Conservation (phyloP, 2,113 vertebrate genomes). For the Diadophis punctatus region DNA sequence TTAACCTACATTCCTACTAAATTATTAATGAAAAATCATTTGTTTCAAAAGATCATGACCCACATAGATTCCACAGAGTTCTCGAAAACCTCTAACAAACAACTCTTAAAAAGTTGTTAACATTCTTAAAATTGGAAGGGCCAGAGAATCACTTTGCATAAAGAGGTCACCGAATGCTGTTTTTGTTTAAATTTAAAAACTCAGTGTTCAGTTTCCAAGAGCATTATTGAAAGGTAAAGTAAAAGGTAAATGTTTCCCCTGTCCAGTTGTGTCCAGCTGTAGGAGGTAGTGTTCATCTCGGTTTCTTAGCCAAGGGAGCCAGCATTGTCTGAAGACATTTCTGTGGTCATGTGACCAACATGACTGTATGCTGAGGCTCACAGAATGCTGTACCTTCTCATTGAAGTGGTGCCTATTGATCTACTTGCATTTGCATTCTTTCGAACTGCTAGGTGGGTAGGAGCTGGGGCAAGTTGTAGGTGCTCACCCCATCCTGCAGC, state of each 20-base stretch:
- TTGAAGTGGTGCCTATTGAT: neutral
- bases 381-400: neutral
- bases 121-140: neutral
- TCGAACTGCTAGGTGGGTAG: neutral
- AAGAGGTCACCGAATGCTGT: neutral
- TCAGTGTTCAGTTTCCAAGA: neutral
- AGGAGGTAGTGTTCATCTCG: neutral
- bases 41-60: neutral
- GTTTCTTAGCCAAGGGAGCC: neutral
- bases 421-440: neutral
- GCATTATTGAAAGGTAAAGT: neutral
- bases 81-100: neutral
- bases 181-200: neutral
- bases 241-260: neutral
- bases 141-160: neutral
- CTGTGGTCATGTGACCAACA: neutral
- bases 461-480: neutral
- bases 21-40: neutral
- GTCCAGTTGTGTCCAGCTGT: neutral
- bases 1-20: neutral
- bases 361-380: neutral
- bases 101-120: neutral
- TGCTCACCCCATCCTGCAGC: neutral
- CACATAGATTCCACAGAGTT: neutral
- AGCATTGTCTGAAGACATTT: neutral